These are phyloP conservation scores for Aporrectodea caliginosa DNA, from an alignment of 1,140 invertebrate genomes.

Conservation along the genomic window DNA sequence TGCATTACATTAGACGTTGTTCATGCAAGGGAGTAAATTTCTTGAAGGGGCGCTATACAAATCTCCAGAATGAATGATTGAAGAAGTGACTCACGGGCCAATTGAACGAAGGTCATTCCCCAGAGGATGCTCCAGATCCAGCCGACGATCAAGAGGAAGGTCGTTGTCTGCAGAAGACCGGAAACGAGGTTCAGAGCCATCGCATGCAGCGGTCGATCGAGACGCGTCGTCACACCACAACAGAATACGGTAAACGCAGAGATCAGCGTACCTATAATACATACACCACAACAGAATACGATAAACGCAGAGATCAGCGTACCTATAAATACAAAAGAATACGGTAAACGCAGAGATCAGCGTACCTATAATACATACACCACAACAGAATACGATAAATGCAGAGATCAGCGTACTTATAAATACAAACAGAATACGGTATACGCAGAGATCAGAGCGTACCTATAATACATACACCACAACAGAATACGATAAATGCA, in stretches of 20 bases:
- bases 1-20: too few relatives aligned
- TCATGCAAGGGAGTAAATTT: too few relatives aligned
- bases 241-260: constrained; percentile 57
- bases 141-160: constrained; percentile 57
- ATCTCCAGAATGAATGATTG: too few relatives aligned
- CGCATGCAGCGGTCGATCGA: constrained; percentile 47
- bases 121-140: constrained; percentile 61
- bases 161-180: constrained; percentile 55
- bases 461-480: too few relatives aligned
- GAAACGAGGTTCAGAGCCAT: constrained; percentile 57
- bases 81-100: constrained; percentile 51
- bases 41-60: too few relatives aligned
- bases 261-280: constrained; percentile 56
- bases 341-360: constrained; percentile 20
- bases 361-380: constrained; percentile 24
- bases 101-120: constrained; percentile 59
- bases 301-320: too few relatives aligned
- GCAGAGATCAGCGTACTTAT: too few relatives aligned
- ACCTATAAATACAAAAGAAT: too few relatives aligned
- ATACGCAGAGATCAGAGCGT: too few relatives aligned
- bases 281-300: constrained; percentile 28
- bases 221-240: constrained; percentile 55
- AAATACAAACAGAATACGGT: constrained; percentile 22
- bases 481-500: too few relatives aligned
- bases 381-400: not conserved